Evolutionary conservation across 2,113 vertebrate species (phyloP).

Genomic region (Glaucidium brasilianum): DNA sequence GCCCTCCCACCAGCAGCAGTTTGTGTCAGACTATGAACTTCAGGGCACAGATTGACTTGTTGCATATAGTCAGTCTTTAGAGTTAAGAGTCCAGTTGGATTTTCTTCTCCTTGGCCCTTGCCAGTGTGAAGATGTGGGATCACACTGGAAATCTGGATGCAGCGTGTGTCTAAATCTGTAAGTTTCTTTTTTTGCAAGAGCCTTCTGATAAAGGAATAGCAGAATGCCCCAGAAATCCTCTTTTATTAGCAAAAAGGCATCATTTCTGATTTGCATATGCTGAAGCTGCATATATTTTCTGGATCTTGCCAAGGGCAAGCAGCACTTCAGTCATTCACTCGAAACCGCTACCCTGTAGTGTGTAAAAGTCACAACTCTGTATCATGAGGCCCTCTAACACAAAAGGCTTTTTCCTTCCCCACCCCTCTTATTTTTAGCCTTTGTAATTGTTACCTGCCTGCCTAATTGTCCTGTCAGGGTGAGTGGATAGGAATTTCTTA

Average conservation of each 20-base stretch:
- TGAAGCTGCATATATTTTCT: not conserved
- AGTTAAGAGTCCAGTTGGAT: not conserved
- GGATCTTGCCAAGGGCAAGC: not conserved
- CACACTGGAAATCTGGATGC: not conserved
- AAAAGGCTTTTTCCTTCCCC: not conserved
- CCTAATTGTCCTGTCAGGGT: not conserved
- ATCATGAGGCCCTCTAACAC: not conserved
- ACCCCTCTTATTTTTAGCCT: not conserved
- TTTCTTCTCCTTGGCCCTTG: not conserved
- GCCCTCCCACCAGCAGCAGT: not conserved
- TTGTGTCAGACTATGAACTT: not conserved
- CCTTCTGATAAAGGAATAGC: not conserved
- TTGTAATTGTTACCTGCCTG: not conserved
- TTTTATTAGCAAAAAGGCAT: not conserved
- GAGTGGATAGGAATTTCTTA: not conserved
- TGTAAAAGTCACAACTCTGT: not conserved
- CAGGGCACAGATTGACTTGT: not conserved
- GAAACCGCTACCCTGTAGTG: not conserved
- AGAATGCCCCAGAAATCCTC: not conserved
- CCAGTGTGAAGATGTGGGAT: not conserved
- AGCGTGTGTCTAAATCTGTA: not conserved
- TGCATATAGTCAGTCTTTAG: not conserved
- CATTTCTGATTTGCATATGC: not conserved
- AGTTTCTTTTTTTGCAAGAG: not conserved
- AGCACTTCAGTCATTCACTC: not conserved